Conservation (phyloP, 2,113 vertebrate species). For the Columba janthina region DNA sequence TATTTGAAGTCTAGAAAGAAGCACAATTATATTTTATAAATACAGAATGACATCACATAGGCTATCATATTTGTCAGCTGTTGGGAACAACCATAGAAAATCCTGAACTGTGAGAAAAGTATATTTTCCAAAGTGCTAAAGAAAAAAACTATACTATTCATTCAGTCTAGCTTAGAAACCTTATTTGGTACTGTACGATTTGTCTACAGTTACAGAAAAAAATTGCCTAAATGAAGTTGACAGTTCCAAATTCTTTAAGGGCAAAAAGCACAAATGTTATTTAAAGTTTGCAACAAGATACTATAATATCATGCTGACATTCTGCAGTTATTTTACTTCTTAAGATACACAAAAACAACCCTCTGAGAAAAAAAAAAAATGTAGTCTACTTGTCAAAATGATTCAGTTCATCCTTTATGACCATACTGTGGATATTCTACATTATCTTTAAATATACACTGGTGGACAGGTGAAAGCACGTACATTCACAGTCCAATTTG, state of each 20-base stretch:
- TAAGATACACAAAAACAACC: background rate
- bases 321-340: background rate
- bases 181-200: background rate
- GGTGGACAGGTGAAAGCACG: background rate
- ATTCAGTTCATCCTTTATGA: background rate
- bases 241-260: background rate
- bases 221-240: background rate
- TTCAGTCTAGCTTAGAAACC: background rate
- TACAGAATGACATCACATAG: background rate
- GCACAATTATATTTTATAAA: background rate
- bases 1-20: background rate
- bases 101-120: background rate
- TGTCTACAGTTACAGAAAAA: background rate
- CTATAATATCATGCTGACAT: background rate
- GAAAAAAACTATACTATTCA: background rate
- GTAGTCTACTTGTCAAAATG: background rate
- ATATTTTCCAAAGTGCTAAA: background rate
- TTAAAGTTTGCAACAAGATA: background rate
- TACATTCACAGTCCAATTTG: background rate
- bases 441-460: background rate
- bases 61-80: background rate
- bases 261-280: background rate
- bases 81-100: background rate
- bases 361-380: background rate
- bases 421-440: accelerated